Evolutionary conservation across 2,888 invertebrate species (phyloP), one percentile per base, ranked within the genome.

Genomic region (Stenoptilia bipunctidactyla): DNA sequence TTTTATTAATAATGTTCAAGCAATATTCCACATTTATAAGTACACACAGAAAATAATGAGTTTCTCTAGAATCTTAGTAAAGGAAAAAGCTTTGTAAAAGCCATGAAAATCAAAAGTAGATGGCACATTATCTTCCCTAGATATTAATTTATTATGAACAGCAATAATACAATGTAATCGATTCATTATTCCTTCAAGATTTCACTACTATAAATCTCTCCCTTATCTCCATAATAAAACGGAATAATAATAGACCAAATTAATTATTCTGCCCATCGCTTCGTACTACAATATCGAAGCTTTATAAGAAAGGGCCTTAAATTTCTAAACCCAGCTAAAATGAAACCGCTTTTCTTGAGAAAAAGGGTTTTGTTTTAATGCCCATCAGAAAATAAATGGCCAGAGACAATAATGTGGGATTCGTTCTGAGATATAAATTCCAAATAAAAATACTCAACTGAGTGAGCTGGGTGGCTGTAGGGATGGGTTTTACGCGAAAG

Each of bases 311-410:
- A 67, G 52, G 67, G 69, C 73, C 73, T 74, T 77, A 77, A 80
- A 82, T 71, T 70, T 49, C 70, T 80, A 80, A 82, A 80, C 73
- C 82, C 75, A 80, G 80, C 80, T 80, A 80, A 79, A 83, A 82
- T 82, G 76, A 71, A 77, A 82, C 74, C 74, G 74, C 65, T 63
- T 56, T 54, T 62, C 61, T 66, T 20, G 64, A 75, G 77, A 80
- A 82, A 82, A 80, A 77, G 80, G 82, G 79, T 76, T 79, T 77
- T 79, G 69, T 80, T 82, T 82, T 79, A 82, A 83, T 75, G 74
- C 80, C 82, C 74, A 75, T 82, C 75, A 68, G 67, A 75, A 77
- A 83, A 82, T 82, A 80, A 82, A 82, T 80, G 74, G 67, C 55
- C 65, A 63, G 66, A 71, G 79, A 83, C 82, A 82, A 82, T 83